phyloP scores from a whole-genome alignment of 2,113 vertebrate species.

The Forbesichthys agassizii region DNA sequence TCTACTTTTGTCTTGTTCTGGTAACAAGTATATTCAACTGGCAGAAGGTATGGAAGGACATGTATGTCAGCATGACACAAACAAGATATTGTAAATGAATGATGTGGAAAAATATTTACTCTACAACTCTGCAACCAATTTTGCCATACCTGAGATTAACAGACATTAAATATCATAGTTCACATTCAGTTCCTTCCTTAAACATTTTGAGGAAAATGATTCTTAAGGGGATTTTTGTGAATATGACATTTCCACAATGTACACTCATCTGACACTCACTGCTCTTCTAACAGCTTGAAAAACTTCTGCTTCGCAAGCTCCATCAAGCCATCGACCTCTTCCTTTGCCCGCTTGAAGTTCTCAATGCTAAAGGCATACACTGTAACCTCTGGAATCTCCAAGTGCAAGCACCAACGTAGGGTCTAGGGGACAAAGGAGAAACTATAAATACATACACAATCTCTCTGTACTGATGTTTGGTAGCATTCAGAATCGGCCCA shows the following conservation, averaged over 20 bases:
- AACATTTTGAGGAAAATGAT: conserved; percentile 43
- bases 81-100: too few relatives aligned
- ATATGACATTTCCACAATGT: conserved; percentile 1
- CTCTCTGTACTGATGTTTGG: neutral
- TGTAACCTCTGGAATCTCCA: conserved; percentile 92
- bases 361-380: conserved; percentile 99
- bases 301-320: conserved; percentile 96
- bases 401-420: conserved; percentile 91
- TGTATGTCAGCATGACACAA: too few relatives aligned
- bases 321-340: conserved; percentile 95
- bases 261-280: conserved; percentile 76
- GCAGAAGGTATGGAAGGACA: too few relatives aligned
- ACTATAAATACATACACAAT: neutral
- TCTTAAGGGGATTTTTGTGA: conserved; percentile 10
- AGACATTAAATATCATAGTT: neutral
- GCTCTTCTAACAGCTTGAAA: conserved; percentile 86
- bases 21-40: too few relatives aligned
- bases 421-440: conserved; percentile 74
- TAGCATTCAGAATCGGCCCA: neutral
- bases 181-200: neutral
- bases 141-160: too few relatives aligned
- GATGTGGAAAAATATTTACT: too few relatives aligned
- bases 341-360: conserved; percentile 95
- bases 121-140: too few relatives aligned
- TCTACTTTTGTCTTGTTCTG: too few relatives aligned